Percentiles rank a stretch among this genome's conserved stretches.
phyloP scores from a whole-genome alignment of 2,888 invertebrate species.

The Cheilosia soror region DNA sequence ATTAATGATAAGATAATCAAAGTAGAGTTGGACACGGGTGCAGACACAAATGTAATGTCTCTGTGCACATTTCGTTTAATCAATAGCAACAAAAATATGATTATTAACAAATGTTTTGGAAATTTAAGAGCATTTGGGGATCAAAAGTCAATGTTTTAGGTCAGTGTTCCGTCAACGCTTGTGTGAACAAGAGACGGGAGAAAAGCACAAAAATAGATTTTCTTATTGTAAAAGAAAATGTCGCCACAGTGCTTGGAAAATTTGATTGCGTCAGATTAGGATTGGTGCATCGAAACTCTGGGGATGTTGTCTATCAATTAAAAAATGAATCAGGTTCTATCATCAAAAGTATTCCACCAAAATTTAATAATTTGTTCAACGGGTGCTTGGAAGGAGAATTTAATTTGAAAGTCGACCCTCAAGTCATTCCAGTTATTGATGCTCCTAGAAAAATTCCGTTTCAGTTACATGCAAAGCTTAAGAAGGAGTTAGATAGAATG shows the following conservation, averaged over 20 bases:
- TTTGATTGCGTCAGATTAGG: slow-evolving; percentile 1
- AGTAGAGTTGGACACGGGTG: slow-evolving; percentile 22
- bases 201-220: background rate
- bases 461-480: slow-evolving; percentile 8
- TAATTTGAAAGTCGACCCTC: slow-evolving; percentile 9
- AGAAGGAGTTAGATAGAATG: slow-evolving; percentile 24
- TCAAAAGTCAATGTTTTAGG: slow-evolving; percentile 19
- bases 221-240: slow-evolving; percentile 11
- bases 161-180: slow-evolving; percentile 14
- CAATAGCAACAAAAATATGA: background rate
- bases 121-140: slow-evolving; percentile 27
- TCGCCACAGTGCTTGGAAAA: slow-evolving; percentile 17
- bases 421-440: slow-evolving; percentile 21
- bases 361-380: slow-evolving; percentile 11
- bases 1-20: background rate
- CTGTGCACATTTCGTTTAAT: background rate
- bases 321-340: too few species aligned
- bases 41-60: slow-evolving; percentile 21
- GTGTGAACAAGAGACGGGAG: background rate
- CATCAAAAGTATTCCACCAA: too few species aligned
- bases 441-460: slow-evolving; percentile 27
- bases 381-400: background rate
- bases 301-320: background rate
- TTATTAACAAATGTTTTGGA: background rate
- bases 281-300: slow-evolving; percentile 1